Evolutionary conservation across 2,113 vertebrate genomes (phyloP), one percentile per base, ranked within the genome.

Genomic region (Corythornis madagascariensis): DNA sequence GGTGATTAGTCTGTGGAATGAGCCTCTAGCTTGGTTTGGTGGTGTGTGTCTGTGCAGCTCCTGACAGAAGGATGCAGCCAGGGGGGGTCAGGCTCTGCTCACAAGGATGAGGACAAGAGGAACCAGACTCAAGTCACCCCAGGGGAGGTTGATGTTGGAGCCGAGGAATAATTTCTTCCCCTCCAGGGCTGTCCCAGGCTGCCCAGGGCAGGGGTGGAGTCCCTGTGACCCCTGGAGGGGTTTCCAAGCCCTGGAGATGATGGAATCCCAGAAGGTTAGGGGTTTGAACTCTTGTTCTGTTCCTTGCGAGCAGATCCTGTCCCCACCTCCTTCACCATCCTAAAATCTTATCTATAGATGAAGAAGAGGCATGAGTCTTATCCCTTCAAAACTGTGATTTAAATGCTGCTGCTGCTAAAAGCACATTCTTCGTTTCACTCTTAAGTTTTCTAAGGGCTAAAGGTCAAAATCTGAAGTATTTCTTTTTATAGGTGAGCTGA

Each of bases 291-390:
- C n/a, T 59, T 56, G 53, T 29, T 29, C 28, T 56, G 16, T 29
- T 31, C 28, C 16, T 56, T 56, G 28, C 15, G 52, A 28, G 28
- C 13, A 55, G 52, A 56, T 28, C 16, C 53, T 6, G 5, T n/a
- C 56, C 56, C 17, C 55, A 6, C 13, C 56, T 33, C 31, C n/a
- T 33, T 16, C 40, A 33, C 9, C 17, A 11, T 61, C 26, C 21
- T 18, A n/a, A 25, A 47, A 10, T 33, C 3, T 9, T 10, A 13
- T 4, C 43, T 7, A 5, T 1, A 19, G 29, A 4, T 7, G 29
- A 19, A 47, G 71, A 10, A 1, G 7, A 11, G 10, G 7, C 5
- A 5, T 4, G 57, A 50, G 11, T 50, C 48, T 50, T 50, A 50
- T 50, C 48, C 22, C 48, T 50, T 22, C 13, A 22, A 50, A 50